Percentiles rank a stretch among this genome's conserved stretches.
Conservation (phyloP, 2,113 vertebrate genomes). For the Ciconia maguari region DNA sequence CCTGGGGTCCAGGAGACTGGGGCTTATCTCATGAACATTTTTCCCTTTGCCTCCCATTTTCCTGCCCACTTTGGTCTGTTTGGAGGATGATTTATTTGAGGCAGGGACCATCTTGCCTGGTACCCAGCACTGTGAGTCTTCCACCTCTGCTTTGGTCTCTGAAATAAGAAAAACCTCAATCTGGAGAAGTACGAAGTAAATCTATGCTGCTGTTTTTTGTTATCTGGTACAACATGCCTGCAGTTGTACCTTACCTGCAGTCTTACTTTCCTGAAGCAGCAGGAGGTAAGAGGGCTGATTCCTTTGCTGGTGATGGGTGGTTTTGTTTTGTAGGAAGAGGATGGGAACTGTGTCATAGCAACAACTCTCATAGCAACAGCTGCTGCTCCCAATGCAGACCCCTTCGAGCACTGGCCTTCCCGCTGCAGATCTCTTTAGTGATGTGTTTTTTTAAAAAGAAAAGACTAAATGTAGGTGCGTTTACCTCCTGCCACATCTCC, state of each 20-base stretch:
- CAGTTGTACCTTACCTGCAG: too few species aligned
- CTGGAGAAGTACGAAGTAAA: not conserved
- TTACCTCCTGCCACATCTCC: not conserved
- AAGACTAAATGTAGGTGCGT: not conserved
- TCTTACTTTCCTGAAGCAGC: not conserved
- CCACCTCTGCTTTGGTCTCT: not conserved
- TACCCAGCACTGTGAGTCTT: not conserved
- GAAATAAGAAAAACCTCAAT: not conserved
- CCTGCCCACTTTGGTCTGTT: not conserved
- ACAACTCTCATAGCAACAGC: constrained; percentile 79
- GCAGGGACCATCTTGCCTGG: not conserved
- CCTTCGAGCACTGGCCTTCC: constrained; percentile 21
- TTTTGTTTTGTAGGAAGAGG: constrained; percentile 69
- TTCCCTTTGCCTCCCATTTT: not conserved
- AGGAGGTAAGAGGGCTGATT: constrained; percentile 42
- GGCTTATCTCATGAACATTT: not conserved
- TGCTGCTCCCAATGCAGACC: not conserved
- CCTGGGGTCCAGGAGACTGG: not conserved
- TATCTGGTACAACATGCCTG: not conserved
- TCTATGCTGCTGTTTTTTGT: not conserved
- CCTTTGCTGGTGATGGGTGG: constrained; percentile 22
- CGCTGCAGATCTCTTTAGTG: not conserved
- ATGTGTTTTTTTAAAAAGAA: not conserved
- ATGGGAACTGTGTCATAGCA: constrained; percentile 71
- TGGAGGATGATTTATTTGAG: not conserved